Evolutionary conservation across 2,888 invertebrate genomes (phyloP).

Genomic region (Synergus umbraculus): DNA sequence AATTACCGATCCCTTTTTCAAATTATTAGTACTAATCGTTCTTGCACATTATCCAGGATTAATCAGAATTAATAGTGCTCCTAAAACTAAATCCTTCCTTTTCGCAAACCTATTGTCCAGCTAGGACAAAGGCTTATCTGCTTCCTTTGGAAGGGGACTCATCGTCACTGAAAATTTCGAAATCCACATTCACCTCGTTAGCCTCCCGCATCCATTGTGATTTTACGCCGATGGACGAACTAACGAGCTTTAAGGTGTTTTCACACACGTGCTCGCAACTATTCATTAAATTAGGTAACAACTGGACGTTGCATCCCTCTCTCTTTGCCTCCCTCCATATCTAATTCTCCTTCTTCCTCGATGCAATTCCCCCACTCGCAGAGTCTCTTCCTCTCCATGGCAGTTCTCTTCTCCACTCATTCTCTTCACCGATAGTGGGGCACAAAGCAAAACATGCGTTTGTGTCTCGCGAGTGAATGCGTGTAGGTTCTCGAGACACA

Average conservation of each 20-base stretch:
- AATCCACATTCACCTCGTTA: slow-evolving; percentile 14
- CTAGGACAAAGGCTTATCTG: neutral
- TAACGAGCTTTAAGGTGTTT: slow-evolving; percentile 62
- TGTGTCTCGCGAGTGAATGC: slow-evolving; percentile 8
- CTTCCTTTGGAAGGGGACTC: neutral
- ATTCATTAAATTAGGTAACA: slow-evolving; percentile 71
- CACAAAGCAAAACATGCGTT: slow-evolving; percentile 51
- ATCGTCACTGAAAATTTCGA: slow-evolving; percentile 19
- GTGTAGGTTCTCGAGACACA: slow-evolving; percentile 26
- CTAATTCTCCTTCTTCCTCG: slow-evolving; percentile 20
- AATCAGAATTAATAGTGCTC: neutral
- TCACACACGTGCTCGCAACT: slow-evolving; percentile 61
- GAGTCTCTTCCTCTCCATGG: neutral
- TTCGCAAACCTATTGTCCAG: slow-evolving; percentile 8
- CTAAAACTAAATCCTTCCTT: neutral
- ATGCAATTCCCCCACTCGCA: slow-evolving; percentile 42
- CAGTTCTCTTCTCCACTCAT: slow-evolving; percentile 45
- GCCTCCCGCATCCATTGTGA: slow-evolving; percentile 53
- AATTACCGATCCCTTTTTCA: too few relatives aligned
- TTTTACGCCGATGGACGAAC: slow-evolving; percentile 61
- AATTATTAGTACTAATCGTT: too few relatives aligned
- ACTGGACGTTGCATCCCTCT: slow-evolving; percentile 51
- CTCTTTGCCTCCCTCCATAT: slow-evolving; percentile 42
- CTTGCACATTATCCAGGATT: neutral
- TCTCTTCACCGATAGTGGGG: slow-evolving; percentile 53